Conservation (phyloP, 2,888 invertebrate genomes). For the Drosophila infuscata region DNA sequence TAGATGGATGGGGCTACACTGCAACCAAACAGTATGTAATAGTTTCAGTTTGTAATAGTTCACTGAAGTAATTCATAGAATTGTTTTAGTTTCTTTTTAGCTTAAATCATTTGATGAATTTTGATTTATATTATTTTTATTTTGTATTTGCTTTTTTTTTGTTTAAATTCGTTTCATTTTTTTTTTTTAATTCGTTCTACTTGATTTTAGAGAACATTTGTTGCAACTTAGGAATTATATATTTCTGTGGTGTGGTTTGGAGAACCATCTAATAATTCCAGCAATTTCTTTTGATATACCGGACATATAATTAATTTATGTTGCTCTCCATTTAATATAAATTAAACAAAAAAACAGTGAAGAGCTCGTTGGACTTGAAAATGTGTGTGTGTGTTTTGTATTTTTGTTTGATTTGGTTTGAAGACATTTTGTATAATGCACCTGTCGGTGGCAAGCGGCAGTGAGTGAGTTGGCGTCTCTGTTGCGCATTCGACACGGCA, state of each 20-base stretch:
- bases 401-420: conserved; percentile 6
- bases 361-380: not conserved
- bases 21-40: not conserved
- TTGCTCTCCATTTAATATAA: not conserved
- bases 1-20: not conserved
- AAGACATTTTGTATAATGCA: conserved; percentile 42
- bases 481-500: conserved; percentile 34
- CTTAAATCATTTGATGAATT: not conserved
- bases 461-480: conserved; percentile 12
- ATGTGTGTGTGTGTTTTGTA: not conserved
- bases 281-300: not conserved
- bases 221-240: not conserved
- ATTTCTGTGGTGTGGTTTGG: not conserved
- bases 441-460: conserved; percentile 43
- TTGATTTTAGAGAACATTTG: not conserved
- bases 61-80: not conserved
- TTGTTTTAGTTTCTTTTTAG: not conserved
- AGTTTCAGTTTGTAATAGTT: not conserved
- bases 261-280: too few relatives aligned
- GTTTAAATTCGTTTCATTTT: not conserved
- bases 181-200: not conserved
- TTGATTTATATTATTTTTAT: not conserved
- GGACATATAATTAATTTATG: not conserved
- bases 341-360: not conserved
- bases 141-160: not conserved